Conservation (phyloP, 2,113 vertebrate genomes). For the Neoarius graeffei region DNA sequence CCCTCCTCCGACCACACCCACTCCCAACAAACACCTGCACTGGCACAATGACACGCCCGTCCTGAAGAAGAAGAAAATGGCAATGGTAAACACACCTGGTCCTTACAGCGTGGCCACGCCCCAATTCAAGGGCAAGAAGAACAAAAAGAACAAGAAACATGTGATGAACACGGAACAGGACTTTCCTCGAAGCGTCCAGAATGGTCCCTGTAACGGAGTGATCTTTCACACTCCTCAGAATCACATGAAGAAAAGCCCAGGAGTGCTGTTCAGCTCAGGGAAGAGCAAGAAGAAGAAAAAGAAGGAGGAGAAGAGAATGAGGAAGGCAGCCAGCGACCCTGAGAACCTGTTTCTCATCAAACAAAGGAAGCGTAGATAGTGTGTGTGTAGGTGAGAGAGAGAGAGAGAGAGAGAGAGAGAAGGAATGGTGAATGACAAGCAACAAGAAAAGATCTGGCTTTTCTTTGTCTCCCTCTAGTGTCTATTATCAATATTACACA, state of each 20-base stretch:
- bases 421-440: conserved; percentile 36
- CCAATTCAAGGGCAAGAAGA: conserved; percentile 26
- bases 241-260: conserved; percentile 2
- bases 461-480: conserved; percentile 38
- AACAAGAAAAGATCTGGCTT: not conserved
- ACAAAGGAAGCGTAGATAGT: conserved; percentile 61
- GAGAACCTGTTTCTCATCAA: conserved; percentile 76
- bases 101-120: conserved; percentile 2
- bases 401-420: not conserved
- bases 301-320: not conserved
- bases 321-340: conserved; percentile 53
- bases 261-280: conserved; percentile 6
- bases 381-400: not conserved
- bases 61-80: not conserved
- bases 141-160: conserved; percentile 31
- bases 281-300: conserved; percentile 46
- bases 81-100: rapidly evolving
- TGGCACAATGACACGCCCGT: not conserved
- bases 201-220: not conserved
- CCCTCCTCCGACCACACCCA: conserved; percentile 3
- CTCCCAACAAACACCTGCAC: not conserved
- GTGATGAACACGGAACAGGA: conserved; percentile 50
- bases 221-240: not conserved
- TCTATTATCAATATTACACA: not conserved
- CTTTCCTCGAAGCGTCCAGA: conserved; percentile 63